phyloP scores from a whole-genome alignment of 30 jellyfish, hydroid and myxozoan genomes.

The Hydractinia echinata region DNA sequence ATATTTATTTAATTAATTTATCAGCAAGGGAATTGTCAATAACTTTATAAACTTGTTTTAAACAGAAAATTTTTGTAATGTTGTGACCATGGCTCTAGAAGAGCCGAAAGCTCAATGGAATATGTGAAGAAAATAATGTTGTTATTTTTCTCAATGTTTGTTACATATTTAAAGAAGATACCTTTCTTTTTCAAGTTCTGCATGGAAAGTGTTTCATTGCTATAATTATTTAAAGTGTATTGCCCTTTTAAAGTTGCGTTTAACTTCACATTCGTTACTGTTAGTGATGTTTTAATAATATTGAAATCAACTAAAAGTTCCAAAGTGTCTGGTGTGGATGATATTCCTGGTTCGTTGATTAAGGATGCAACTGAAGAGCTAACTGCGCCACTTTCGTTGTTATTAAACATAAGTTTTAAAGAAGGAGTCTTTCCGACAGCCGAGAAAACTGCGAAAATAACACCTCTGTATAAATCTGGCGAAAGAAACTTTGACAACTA shows the following conservation, averaged over 20 bases:
- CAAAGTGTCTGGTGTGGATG: background rate
- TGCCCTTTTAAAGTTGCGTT: background rate
- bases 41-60: no score
- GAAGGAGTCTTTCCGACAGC: background rate
- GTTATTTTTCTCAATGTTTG: no score
- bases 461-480: slow-evolving; percentile 7
- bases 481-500: slow-evolving; percentile 9
- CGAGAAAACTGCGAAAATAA: background rate
- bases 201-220: background rate
- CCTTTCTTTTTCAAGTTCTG: background rate
- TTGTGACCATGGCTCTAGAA: no score
- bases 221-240: background rate
- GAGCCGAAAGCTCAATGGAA: no score
- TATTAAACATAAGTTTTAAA: background rate
- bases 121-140: no score
- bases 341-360: background rate
- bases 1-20: no score
- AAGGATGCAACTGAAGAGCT: background rate
- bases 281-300: background rate
- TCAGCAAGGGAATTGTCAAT: no score
- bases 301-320: background rate
- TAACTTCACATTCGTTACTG: background rate
- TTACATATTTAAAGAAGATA: no score
- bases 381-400: background rate
- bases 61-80: no score